Evolutionary conservation across 2,113 vertebrate species (phyloP).

Genomic region (Chionomys nivalis): DNA sequence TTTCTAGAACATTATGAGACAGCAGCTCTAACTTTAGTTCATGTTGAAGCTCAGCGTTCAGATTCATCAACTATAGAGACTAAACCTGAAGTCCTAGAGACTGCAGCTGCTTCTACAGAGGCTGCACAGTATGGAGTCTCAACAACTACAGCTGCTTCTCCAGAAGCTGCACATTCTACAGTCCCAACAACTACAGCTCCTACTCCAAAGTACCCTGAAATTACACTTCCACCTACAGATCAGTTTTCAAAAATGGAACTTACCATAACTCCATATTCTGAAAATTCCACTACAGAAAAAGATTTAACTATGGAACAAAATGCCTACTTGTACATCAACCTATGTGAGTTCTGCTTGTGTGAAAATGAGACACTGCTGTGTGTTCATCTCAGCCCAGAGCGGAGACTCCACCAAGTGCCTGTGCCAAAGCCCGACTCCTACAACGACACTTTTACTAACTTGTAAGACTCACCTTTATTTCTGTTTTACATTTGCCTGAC

Average conservation of each 20-base stretch:
- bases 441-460: not conserved
- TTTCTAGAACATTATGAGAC: not conserved
- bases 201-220: not conserved
- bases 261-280: not conserved
- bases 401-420: constrained; percentile 40
- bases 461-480: constrained; percentile 67
- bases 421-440: not conserved
- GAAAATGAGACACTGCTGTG: constrained; percentile 52
- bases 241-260: not conserved
- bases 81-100: not conserved
- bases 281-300: not conserved
- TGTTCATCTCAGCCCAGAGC: not conserved
- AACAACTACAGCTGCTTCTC: not conserved
- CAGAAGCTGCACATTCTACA: not conserved
- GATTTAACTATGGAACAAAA: not conserved
- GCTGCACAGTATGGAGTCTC: not conserved
- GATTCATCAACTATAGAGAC: not conserved
- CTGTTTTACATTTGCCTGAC: not conserved
- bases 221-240: not conserved
- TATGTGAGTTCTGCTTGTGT: constrained; percentile 66
- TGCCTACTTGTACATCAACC: rapidly evolving
- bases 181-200: too few species aligned
- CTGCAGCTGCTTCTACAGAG: not conserved
- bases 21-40: not conserved
- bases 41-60: not conserved